Evolutionary conservation across 1,140 invertebrate genomes (phyloP).

Genomic region (Popillia japonica): DNA sequence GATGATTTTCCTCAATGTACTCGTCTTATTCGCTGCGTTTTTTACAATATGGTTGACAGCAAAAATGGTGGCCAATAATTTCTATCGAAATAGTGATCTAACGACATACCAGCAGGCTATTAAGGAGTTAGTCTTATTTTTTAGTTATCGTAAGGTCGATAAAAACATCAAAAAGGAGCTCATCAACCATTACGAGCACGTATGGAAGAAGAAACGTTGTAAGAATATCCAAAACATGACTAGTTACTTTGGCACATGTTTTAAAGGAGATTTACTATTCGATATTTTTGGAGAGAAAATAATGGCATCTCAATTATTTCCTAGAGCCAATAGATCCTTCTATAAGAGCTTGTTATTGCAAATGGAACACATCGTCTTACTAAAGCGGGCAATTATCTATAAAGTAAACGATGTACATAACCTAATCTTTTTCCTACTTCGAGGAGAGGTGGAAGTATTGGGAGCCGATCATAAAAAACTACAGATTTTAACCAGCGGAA

Average conservation of each 20-base stretch:
- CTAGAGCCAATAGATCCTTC: constrained; percentile 40
- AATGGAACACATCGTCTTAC: constrained; percentile 42
- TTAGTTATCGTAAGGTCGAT: constrained; percentile 43
- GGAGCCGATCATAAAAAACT: constrained; percentile 45
- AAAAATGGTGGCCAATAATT: constrained; percentile 40
- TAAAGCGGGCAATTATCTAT: constrained; percentile 44
- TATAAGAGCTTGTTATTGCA: constrained; percentile 42
- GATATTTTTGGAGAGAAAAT: constrained; percentile 45
- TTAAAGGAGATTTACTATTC: constrained; percentile 45
- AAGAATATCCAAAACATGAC: constrained; percentile 40
- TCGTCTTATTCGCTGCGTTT: neutral
- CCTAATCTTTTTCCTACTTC: constrained; percentile 42
- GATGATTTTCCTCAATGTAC: constrained; percentile 10
- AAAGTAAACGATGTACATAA: constrained; percentile 44
- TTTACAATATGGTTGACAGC: constrained; percentile 37
- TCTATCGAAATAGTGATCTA: constrained; percentile 44
- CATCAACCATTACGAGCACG: constrained; percentile 49
- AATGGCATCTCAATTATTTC: constrained; percentile 37
- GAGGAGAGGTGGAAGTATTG: constrained; percentile 46
- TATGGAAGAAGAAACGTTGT: constrained; percentile 47
- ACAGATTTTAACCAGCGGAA: constrained; percentile 40
- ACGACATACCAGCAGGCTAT: constrained; percentile 46
- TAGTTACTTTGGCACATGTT: constrained; percentile 38
- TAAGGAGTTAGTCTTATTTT: constrained; percentile 43
- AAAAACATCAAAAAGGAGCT: constrained; percentile 45